These are phyloP conservation scores for Ceratosolen solmsi DNA, from an alignment of 1,140 invertebrate species.

Conservation along the genomic window DNA sequence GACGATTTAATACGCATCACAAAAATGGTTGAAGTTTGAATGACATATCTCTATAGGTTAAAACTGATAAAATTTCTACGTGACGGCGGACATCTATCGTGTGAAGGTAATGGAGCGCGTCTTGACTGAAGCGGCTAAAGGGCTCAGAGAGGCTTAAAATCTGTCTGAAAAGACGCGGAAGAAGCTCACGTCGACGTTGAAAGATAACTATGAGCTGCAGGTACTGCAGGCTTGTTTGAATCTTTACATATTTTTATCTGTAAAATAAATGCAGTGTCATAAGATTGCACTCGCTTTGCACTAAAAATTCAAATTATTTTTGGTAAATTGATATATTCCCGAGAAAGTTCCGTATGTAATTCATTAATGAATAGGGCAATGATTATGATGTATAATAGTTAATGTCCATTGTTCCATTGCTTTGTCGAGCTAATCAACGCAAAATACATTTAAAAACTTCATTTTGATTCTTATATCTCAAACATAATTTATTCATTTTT, in stretches of 20 bases:
- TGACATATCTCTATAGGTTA: slow-evolving; percentile 16
- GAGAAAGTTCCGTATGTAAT: no score
- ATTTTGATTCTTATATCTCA: no score
- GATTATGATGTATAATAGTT: no score
- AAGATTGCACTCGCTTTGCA: no score
- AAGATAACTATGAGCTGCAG: background rate
- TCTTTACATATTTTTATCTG: background rate
- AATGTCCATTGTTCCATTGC: no score
- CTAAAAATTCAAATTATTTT: no score
- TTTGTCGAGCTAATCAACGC: no score
- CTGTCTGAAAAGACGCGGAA: slow-evolving; percentile 9
- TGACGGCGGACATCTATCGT: background rate
- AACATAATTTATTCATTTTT: no score
- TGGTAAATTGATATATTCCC: no score
- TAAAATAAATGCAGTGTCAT: no score
- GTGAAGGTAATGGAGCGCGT: slow-evolving; percentile 11
- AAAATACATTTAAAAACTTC: no score
- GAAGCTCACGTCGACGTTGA: background rate
- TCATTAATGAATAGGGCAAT: no score
- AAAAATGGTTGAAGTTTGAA: slow-evolving; percentile 10
- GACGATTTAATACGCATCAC: background rate
- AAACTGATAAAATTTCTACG: slow-evolving; percentile 23
- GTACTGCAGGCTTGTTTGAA: background rate
- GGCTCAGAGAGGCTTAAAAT: slow-evolving; percentile 17
- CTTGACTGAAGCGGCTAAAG: slow-evolving; percentile 17